Conservation (phyloP, 2,797 vertebrate species). For the Gymnoscopelus microlampas region DNA sequence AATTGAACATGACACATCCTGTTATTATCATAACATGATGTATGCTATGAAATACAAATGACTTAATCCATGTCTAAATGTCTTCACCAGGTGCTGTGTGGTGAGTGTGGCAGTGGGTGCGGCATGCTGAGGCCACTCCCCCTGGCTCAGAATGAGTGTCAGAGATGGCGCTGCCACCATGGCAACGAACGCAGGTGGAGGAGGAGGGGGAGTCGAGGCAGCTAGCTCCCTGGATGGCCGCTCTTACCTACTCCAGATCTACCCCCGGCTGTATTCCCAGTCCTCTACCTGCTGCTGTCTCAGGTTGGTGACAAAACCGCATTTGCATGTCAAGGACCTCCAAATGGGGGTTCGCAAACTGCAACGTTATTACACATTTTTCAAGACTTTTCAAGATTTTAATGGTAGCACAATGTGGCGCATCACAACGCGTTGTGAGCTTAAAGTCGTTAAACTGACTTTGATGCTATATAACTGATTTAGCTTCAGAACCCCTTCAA, state of each 20-base stretch:
- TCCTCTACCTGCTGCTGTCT: slow-evolving; percentile 85
- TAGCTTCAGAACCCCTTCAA: too few species aligned
- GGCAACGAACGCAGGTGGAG: slow-evolving; percentile 73
- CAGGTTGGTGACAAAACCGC: slow-evolving; percentile 44
- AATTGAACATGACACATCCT: not conserved
- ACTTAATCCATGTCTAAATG: slow-evolving; percentile 12
- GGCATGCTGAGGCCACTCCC: slow-evolving; percentile 88
- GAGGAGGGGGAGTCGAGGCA: slow-evolving; percentile 67
- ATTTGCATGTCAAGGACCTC: not conserved
- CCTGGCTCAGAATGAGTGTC: slow-evolving; percentile 94
- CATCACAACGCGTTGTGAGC: too few species aligned
- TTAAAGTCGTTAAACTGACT: too few species aligned
- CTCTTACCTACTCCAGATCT: slow-evolving; percentile 91
- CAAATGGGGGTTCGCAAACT: not conserved
- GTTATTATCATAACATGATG: too few species aligned
- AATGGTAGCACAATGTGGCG: too few species aligned
- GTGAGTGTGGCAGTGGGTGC: slow-evolving; percentile 79
- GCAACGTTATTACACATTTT: not conserved
- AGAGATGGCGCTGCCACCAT: slow-evolving; percentile 84
- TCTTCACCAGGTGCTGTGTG: slow-evolving; percentile 80
- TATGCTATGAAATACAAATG: too few species aligned
- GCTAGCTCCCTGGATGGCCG: slow-evolving; percentile 82
- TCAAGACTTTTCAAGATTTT: too few species aligned
- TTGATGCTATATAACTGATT: too few species aligned
- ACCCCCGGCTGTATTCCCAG: slow-evolving; percentile 85